Base-by-base conservation (phyloP, 2,113 vertebrate genomes). In the Daphoenositta chrysoptera region DNA sequence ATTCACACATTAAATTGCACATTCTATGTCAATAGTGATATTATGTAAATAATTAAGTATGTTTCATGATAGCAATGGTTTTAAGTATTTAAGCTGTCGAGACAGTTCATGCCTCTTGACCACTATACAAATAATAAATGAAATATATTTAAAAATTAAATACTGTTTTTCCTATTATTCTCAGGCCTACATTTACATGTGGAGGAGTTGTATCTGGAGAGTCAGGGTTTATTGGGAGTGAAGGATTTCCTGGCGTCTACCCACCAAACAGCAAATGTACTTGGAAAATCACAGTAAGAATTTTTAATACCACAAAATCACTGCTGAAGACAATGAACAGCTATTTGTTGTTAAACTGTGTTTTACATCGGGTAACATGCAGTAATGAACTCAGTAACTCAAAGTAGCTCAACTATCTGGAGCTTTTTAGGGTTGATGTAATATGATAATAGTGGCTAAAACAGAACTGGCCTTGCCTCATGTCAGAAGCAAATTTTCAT, bases 281-380 rank as follows among this genome's bases (percentile, higher is more conserved):
- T 87, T 99, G 99, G 99, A 99, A 99, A 97, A 99, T 99, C 96
- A 99, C 99, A 98, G 99, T 99, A 98, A 99, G 99, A 98, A 93
- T 65, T 97, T 97, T 85, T 76, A 71, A 75, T 93, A 91, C 96
- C 63, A 83, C 85, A 82, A 71, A 91, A 81, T 68, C 80, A 81
- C 69, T 72, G 26, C 54, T 97, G 82, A 93, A 95, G 95, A 93
- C 53, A 83, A 64, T 64, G 42, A 50, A 72, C 63, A 80, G 15
- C 50, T 66, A 31, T 79, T 42, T 82, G 65, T 63, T 75, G 57
- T 76, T 81, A 58, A 76, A 68, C 50, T 73, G 42, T 85, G 60
- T 82, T 94, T 94, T 82, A 51, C 64, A 51, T 58, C 37, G n/a
- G 80, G 16, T 85, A 83, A 76, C n/a, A 21, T 87, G 80, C 57